phyloP scores from a whole-genome alignment of 2,888 invertebrate species.

The Coremacera marginata region DNA sequence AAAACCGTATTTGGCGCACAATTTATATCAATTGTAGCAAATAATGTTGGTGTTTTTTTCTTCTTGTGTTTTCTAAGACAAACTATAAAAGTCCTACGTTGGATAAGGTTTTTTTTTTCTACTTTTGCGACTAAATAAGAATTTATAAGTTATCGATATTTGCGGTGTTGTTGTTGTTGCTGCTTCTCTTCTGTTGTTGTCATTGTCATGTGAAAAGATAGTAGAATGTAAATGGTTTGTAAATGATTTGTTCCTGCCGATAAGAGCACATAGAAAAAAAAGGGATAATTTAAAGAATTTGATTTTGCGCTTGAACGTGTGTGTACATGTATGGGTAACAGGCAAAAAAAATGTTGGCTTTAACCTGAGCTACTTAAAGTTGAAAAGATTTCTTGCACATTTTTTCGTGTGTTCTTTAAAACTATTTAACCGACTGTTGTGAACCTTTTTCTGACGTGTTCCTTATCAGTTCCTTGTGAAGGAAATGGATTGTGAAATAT shows the following conservation, averaged over 20 bases:
- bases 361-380: too few relatives aligned
- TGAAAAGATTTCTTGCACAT: too few relatives aligned
- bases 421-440: too few relatives aligned
- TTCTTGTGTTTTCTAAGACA: neutral
- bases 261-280: neutral
- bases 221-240: slow-evolving; percentile 20
- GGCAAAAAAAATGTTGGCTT: too few relatives aligned
- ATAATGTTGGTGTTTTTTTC: neutral
- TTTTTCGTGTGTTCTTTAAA: too few relatives aligned
- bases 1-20: slow-evolving; percentile 6
- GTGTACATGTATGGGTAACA: neutral
- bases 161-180: neutral
- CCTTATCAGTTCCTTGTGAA: too few relatives aligned
- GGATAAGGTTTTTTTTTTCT: too few relatives aligned
- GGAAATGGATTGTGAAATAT: too few relatives aligned
- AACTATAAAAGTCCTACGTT: neutral
- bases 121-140: neutral
- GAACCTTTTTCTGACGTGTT: too few relatives aligned
- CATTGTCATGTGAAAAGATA: neutral
- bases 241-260: slow-evolving; percentile 23
- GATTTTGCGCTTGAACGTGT: neutral
- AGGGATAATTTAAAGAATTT: neutral
- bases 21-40: slow-evolving; percentile 19
- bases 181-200: slow-evolving; percentile 7
- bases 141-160: neutral